These are phyloP conservation scores for Apteryx owenii DNA, from an alignment of 2,113 vertebrate genomes.

Conservation along the genomic window DNA sequence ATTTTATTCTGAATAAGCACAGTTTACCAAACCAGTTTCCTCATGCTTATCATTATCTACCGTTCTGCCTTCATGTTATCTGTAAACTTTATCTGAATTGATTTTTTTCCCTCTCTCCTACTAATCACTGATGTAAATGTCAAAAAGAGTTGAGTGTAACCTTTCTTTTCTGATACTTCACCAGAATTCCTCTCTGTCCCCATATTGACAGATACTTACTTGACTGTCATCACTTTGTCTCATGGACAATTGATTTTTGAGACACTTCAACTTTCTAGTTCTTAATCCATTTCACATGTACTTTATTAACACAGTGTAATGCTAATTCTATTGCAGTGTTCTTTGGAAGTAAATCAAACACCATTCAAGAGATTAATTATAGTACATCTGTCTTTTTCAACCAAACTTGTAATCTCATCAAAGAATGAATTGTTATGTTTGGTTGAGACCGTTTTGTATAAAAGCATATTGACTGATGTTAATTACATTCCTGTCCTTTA, in stretches of 20 bases:
- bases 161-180: neutral
- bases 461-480: neutral
- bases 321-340: neutral
- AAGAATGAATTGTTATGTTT: neutral
- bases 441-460: neutral
- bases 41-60: neutral
- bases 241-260: neutral
- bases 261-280: neutral
- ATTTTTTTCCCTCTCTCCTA: neutral
- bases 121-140: constrained; percentile 5
- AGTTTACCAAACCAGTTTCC: constrained; percentile 8
- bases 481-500: neutral
- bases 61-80: constrained; percentile 20
- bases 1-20: neutral
- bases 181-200: neutral
- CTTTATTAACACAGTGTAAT: neutral
- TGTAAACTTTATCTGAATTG: neutral
- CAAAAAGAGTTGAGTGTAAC: neutral
- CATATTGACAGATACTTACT: neutral
- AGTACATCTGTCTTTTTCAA: neutral
- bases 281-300: neutral
- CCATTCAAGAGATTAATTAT: neutral
- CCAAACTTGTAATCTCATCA: neutral
- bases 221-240: neutral
- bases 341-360: constrained; percentile 4